Base-by-base conservation (phyloP, 2,888 invertebrate genomes). In the Acronicta psi region DNA sequence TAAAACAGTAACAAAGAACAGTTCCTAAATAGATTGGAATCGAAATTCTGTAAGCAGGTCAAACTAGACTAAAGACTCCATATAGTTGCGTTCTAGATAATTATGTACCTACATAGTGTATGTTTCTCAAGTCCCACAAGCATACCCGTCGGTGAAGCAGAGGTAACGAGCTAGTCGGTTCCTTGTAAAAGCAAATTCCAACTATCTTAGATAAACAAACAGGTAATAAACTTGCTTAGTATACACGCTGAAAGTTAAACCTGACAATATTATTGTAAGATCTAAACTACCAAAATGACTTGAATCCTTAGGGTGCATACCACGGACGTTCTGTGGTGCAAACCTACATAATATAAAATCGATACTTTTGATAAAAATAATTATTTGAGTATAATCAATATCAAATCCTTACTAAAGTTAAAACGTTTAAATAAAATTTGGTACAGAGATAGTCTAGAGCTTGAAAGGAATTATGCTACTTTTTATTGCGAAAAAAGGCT, bases 161-260 rank as follows among this genome's bases (percentile, higher is more conserved):
- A 31, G 31, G 13, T n/a, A 31, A 31, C 31, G 13, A 38, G 18
- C 7, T 18, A 29, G 16, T 25, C 25, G 25, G 25, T 20, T 29
- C n/a, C 2, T 31, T 14, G 17, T 29, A 23, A 38, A 34, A 40
- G 23, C 10, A 45, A 25, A 56, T 55, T 17, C 31, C 6, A 44
- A 44, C 31, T 34, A 17, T 23, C 0, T 20, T 11, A 14, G 1
- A 14, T 11, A 29, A 37, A 37, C 13, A 14, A 36, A 14, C 38
- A 17, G 16, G 18, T 31, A 31, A 31, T 41, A 8, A 56, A 25
- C 31, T 56, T 44, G 17, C 6, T 11, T 13, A 16, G 36, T 37
- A 14, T 13, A n/a, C 20, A 29, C 38, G 44, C 17, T 17, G 16
- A 13, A 31, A 31, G 31, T 31, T 31, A 31, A 13, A 31, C 31